phyloP scores from a whole-genome alignment of 64 coral and sea anemone genomes.

The Porites lutea region DNA sequence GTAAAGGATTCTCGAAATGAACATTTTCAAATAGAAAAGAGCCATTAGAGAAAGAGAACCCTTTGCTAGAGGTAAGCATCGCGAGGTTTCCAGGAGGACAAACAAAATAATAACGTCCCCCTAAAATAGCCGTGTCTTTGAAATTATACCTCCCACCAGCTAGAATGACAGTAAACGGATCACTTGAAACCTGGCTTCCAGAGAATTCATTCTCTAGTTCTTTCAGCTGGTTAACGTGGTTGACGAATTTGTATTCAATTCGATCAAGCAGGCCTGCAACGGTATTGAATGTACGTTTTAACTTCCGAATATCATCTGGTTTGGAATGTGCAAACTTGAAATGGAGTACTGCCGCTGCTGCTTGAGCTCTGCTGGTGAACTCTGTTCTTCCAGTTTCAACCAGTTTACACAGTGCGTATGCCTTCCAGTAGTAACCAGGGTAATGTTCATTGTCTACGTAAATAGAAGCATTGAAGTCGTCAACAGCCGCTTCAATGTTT shows the following conservation, averaged over 20 bases:
- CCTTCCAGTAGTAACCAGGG: constrained; percentile 15
- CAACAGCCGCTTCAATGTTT: constrained; percentile 26
- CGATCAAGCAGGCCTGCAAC: not conserved
- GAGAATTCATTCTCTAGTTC: not conserved
- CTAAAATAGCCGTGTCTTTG: not conserved
- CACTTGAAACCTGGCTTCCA: not conserved
- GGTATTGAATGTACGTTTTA: not conserved
- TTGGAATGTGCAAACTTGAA: not conserved
- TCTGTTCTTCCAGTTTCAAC: not conserved
- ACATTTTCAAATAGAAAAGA: not conserved
- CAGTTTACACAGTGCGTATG: constrained; percentile 43
- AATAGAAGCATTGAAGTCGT: constrained; percentile 11
- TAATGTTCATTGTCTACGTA: not conserved
- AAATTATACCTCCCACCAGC: not conserved
- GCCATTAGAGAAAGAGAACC: not conserved
- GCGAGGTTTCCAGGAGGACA: not conserved
- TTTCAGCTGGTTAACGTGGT: not conserved
- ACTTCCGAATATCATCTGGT: not conserved
- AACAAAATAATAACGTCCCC: not conserved
- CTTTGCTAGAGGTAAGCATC: not conserved
- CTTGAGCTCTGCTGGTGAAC: constrained; percentile 30
- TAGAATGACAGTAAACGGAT: not conserved
- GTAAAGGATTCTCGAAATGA: not conserved
- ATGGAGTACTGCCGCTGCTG: not conserved
- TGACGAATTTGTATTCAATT: not conserved